Conservation (phyloP, 35 echinoderm and acorn worm species). For the Holothuria glaberrima region DNA sequence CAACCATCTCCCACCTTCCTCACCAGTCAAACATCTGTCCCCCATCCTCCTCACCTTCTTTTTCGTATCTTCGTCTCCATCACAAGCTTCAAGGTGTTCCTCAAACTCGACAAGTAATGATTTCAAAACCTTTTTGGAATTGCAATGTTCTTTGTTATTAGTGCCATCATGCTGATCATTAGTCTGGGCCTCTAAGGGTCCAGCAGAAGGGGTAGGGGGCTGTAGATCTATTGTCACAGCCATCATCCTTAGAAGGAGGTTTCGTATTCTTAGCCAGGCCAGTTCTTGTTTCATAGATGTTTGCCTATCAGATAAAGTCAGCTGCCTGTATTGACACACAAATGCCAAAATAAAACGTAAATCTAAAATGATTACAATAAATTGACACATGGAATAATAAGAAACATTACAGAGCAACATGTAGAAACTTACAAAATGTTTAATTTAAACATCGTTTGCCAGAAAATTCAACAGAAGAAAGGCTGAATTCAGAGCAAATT, state of each 20-base stretch:
- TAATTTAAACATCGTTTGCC: no score
- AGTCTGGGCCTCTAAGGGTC: constrained; percentile 42
- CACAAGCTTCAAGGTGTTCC: neutral
- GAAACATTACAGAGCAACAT: no score
- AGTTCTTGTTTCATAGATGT: constrained; percentile 70
- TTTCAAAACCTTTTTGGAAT: neutral
- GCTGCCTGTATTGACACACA: constrained; percentile 62
- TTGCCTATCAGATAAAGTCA: constrained; percentile 61
- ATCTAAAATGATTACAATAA: neutral
- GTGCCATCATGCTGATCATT: neutral
- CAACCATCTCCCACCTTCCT: no score
- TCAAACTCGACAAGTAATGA: constrained; percentile 5
- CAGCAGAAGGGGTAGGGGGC: constrained; percentile 21
- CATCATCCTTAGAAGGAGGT: constrained; percentile 59
- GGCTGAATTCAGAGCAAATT: no score
- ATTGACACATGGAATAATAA: no score
- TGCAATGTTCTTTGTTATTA: constrained; percentile 18
- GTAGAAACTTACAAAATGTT: no score
- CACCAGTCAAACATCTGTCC: no score
- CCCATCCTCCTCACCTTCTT: constrained; percentile 1
- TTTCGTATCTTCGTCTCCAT: constrained; percentile 17
- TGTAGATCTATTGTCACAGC: constrained; percentile 72
- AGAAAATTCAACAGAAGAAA: no score
- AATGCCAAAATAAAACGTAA: neutral
- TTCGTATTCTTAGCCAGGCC: constrained; percentile 77